A percentile compares a stretch with the other conserved stretches of the same genome.
phyloP scores from a whole-genome alignment of 37 sponge, comb jelly and placozoan species.

The Crambe crambe region DNA sequence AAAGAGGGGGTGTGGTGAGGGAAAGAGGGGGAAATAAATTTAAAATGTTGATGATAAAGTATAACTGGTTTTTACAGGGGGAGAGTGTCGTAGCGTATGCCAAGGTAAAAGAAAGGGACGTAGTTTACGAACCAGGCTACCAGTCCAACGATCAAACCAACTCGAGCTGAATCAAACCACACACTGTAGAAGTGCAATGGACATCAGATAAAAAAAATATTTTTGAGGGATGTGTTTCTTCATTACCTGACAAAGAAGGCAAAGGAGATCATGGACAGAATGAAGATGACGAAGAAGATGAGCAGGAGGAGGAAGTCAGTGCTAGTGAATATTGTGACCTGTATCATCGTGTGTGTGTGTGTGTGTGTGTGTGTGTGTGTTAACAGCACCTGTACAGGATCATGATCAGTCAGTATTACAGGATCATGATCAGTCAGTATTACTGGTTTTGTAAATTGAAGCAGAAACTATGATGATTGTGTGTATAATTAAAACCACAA shows the following conservation, averaged over 20 bases:
- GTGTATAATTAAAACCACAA: too few relatives aligned
- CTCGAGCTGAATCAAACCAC: conserved; percentile 75
- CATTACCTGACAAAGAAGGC: conserved; percentile 78
- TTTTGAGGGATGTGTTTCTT: not conserved
- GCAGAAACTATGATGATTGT: too few relatives aligned
- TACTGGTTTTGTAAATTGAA: too few relatives aligned
- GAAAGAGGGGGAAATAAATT: not conserved
- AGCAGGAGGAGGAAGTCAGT: conserved; percentile 61
- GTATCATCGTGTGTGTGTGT: too few relatives aligned
- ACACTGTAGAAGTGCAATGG: conserved; percentile 47
- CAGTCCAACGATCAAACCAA: conserved; percentile 68
- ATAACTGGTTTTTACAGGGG: conserved; percentile 40
- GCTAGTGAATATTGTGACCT: conserved; percentile 25
- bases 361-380: too few relatives aligned
- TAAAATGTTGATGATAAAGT: too few relatives aligned
- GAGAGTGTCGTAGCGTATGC: conserved; percentile 8
- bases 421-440: too few relatives aligned
- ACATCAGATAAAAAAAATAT: not conserved
- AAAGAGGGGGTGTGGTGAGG: not conserved
- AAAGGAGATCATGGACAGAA: conserved; percentile 60
- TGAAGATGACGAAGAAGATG: conserved; percentile 51
- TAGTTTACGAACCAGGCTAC: conserved; percentile 76
- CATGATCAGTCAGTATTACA: too few relatives aligned
- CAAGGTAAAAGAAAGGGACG: conserved; percentile 67
- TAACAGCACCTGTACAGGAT: too few relatives aligned